Evolutionary conservation across 1,140 invertebrate genomes (phyloP).

Genomic region (Drosophila novamexicana): DNA sequence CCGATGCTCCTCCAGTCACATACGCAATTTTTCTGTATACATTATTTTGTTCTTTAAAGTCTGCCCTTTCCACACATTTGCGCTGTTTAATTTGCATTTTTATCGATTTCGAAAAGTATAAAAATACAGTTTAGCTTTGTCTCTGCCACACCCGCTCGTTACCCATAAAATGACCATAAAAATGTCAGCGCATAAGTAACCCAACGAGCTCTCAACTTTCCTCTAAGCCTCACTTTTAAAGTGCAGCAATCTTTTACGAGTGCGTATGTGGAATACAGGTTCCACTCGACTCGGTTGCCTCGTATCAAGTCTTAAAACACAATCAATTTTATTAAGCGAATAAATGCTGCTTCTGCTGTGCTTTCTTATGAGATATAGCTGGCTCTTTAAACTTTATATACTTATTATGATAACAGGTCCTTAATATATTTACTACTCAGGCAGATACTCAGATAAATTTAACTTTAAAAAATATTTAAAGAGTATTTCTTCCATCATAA

Average conservation of each 20-base stretch:
- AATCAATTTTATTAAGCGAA: constrained; percentile 63
- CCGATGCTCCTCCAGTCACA: constrained; percentile 36
- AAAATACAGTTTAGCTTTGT: constrained; percentile 72
- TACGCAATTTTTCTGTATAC: constrained; percentile 44
- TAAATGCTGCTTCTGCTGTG: constrained; percentile 24
- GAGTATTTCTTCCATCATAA: no score
- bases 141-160: constrained; percentile 60
- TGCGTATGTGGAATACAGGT: constrained; percentile 8
- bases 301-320: constrained; percentile 51
- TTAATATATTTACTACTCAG: background rate
- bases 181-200: constrained; percentile 73
- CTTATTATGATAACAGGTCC: background rate
- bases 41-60: constrained; percentile 6
- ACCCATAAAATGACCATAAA: constrained; percentile 74
- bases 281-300: constrained; percentile 1
- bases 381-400: background rate
- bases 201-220: constrained; percentile 35
- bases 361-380: background rate
- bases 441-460: background rate
- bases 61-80: constrained; percentile 38
- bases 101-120: constrained; percentile 73
- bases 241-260: constrained; percentile 53
- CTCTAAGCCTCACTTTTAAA: constrained; percentile 62
- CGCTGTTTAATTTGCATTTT: constrained; percentile 80
- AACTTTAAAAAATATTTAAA: background rate